These are phyloP conservation scores for Meganola albula DNA, from an alignment of 2,888 invertebrate genomes.

Conservation along the genomic window DNA sequence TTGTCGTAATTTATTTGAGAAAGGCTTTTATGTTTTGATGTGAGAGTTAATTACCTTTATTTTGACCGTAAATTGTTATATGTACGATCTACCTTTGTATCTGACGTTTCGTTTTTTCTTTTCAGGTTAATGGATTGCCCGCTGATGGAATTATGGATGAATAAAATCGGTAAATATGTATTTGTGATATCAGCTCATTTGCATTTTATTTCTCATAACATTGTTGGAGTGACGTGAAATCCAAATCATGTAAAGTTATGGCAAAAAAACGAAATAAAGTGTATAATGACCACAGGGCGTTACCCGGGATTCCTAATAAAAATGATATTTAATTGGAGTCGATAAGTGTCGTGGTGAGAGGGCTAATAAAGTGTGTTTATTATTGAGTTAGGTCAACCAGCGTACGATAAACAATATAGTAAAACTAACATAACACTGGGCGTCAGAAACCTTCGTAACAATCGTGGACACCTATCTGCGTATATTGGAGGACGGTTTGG, in stretches of 20 bases:
- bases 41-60: slow-evolving; percentile 45
- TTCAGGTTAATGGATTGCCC: slow-evolving; percentile 53
- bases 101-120: slow-evolving; percentile 34
- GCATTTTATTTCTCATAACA: slow-evolving; percentile 25
- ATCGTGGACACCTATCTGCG: too few species aligned
- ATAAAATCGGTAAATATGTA: slow-evolving; percentile 40
- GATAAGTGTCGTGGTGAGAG: slow-evolving; percentile 66
- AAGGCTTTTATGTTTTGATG: slow-evolving; percentile 47
- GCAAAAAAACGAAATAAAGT: slow-evolving; percentile 46
- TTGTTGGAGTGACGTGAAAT: slow-evolving; percentile 40
- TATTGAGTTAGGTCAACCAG: slow-evolving; percentile 59
- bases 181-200: slow-evolving; percentile 20
- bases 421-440: too few species aligned
- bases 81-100: slow-evolving; percentile 29
- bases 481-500: too few species aligned
- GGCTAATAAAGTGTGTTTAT: slow-evolving; percentile 73
- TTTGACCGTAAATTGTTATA: slow-evolving; percentile 38
- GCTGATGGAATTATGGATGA: slow-evolving; percentile 41
- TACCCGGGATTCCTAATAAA: slow-evolving; percentile 68
- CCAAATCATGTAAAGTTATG: slow-evolving; percentile 40
- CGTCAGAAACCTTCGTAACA: too few species aligned
- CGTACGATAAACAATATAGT: slow-evolving; percentile 61
- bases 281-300: slow-evolving; percentile 57
- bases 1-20: slow-evolving; percentile 55
- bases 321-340: slow-evolving; percentile 74